phyloP scores from a whole-genome alignment of 2,113 vertebrate species.

The Mus spicilegus region DNA sequence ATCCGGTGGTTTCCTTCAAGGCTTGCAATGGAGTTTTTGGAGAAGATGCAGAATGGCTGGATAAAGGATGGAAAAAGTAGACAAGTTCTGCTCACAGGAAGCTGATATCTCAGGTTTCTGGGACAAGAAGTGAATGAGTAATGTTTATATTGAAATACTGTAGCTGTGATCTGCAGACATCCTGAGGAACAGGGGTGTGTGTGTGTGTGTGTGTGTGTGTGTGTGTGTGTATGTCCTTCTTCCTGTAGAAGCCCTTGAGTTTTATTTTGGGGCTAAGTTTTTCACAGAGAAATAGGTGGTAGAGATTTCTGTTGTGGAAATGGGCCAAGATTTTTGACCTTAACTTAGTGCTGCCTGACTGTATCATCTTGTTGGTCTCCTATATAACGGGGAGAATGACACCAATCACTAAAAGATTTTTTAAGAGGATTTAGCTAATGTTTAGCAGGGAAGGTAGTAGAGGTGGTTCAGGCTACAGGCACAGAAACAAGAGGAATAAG shows the following conservation, averaged over 20 bases:
- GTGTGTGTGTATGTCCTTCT: too few species aligned
- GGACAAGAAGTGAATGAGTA: not conserved
- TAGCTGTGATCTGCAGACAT: not conserved
- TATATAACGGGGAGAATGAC: not conserved
- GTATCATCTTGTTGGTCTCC: not conserved
- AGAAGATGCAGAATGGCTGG: not conserved
- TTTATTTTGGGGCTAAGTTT: not conserved
- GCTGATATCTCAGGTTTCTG: not conserved
- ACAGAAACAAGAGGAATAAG: not conserved
- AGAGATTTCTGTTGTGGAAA: not conserved
- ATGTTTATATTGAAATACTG: not conserved
- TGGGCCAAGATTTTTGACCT: not conserved
- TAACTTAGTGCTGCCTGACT: not conserved
- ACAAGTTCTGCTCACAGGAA: not conserved
- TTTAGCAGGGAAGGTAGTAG: not conserved
- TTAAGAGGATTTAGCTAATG: not conserved
- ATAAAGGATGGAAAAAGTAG: not conserved
- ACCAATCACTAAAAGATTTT: not conserved
- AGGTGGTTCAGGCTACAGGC: not conserved
- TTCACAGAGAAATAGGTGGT: not conserved
- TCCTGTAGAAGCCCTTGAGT: not conserved
- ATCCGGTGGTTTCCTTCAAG: slow-evolving; percentile 4
- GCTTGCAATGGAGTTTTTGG: not conserved
- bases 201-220: too few species aligned
- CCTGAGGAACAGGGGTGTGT: not conserved